These are phyloP conservation scores for Trochalopteron elliotii DNA, from an alignment of 2,113 vertebrate species.

Conservation along the genomic window DNA sequence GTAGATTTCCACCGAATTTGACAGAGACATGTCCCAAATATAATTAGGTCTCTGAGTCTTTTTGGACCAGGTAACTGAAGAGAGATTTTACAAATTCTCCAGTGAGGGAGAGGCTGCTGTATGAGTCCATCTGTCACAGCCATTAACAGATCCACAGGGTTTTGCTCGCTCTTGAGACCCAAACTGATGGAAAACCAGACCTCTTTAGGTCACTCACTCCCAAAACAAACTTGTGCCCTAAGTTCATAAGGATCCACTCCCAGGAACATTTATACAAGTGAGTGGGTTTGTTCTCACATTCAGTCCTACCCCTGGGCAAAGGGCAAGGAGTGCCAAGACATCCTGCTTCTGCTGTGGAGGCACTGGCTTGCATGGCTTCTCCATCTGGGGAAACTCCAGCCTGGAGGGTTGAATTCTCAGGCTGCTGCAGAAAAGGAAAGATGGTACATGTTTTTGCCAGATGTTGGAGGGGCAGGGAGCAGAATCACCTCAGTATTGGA, in stretches of 20 bases:
- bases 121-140: accelerated
- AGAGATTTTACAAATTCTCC: not conserved
- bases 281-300: not conserved
- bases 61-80: not conserved
- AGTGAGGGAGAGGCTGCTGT: not conserved
- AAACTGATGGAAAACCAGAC: not conserved
- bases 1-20: not conserved
- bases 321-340: accelerated
- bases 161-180: not conserved
- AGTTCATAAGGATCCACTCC: not conserved
- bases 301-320: not conserved
- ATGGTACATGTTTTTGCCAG: not conserved
- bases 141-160: not conserved
- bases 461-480: not conserved
- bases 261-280: accelerated
- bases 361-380: not conserved
- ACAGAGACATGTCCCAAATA: not conserved
- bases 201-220: not conserved
- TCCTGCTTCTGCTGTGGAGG: not conserved
- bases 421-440: not conserved
- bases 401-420: not conserved
- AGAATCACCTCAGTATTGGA: not conserved
- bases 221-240: not conserved
- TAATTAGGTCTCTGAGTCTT: not conserved
- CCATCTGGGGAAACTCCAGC: not conserved